Evolutionary conservation across 1,140 invertebrate genomes (phyloP).

Genomic region (Muscidifurax raptorellus): DNA sequence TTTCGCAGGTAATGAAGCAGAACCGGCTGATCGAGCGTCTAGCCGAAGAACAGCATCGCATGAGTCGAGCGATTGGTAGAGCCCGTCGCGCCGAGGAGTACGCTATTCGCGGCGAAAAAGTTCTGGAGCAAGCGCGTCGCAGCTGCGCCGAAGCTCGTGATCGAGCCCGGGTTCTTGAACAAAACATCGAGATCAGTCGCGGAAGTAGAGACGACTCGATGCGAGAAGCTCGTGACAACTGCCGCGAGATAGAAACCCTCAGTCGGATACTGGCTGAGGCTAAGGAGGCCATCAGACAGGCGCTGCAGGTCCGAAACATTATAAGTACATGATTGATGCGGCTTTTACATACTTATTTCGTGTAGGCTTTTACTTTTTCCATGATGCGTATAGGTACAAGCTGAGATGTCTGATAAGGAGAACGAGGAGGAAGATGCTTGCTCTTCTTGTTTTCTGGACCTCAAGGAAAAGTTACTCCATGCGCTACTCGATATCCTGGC

Average conservation of each 20-base stretch:
- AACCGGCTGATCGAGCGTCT: slow-evolving; percentile 69
- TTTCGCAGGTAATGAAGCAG: slow-evolving; percentile 64
- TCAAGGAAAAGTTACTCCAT: slow-evolving; percentile 62
- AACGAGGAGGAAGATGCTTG: slow-evolving; percentile 52
- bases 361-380: too few relatives aligned
- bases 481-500: slow-evolving; percentile 66
- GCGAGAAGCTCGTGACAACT: slow-evolving; percentile 73
- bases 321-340: not conserved
- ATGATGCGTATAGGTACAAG: not conserved
- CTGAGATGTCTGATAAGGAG: not conserved
- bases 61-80: slow-evolving; percentile 75
- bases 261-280: slow-evolving; percentile 78
- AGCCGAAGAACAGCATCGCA: slow-evolving; percentile 71
- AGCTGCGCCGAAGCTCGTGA: slow-evolving; percentile 70
- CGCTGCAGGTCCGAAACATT: slow-evolving; percentile 69
- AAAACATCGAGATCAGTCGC: slow-evolving; percentile 77
- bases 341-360: too few relatives aligned
- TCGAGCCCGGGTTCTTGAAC: slow-evolving; percentile 76
- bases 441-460: slow-evolving; percentile 49
- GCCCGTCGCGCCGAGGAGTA: slow-evolving; percentile 72
- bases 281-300: slow-evolving; percentile 77
- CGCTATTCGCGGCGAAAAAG: slow-evolving; percentile 62
- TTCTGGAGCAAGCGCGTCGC: slow-evolving; percentile 73
- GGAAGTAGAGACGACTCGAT: slow-evolving; percentile 73
- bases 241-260: slow-evolving; percentile 75